phyloP scores from a whole-genome alignment of 1,140 invertebrate species.

The Oryctes rhinoceros region DNA sequence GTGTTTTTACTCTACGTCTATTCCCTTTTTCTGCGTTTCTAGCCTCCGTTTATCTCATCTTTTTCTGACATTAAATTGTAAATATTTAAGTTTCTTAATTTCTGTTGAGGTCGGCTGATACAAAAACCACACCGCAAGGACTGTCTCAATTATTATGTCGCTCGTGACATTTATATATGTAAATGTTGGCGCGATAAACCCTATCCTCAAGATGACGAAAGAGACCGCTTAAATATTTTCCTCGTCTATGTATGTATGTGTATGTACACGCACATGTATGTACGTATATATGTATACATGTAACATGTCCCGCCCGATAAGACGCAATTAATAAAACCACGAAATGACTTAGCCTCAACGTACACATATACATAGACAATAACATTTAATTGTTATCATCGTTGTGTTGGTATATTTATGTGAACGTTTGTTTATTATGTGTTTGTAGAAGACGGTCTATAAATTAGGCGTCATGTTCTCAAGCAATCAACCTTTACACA shows the following conservation, averaged over 20 bases:
- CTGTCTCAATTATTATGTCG: not conserved
- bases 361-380: not conserved
- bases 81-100: not conserved
- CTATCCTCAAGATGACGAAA: slow-evolving; percentile 3
- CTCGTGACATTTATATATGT: slow-evolving; percentile 10
- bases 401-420: not conserved
- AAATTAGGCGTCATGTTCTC: not conserved
- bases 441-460: slow-evolving; percentile 12
- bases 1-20: too few relatives aligned
- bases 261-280: not conserved
- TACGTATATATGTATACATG: not conserved
- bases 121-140: not conserved
- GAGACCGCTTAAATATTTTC: not conserved
- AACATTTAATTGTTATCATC: slow-evolving; percentile 16
- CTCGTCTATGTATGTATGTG: not conserved
- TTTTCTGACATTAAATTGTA: not conserved
- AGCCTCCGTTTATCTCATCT: too few relatives aligned
- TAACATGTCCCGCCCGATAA: not conserved
- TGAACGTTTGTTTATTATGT: not conserved
- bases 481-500: slow-evolving; percentile 40
- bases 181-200: not conserved
- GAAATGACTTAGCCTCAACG: not conserved
- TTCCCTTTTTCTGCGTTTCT: too few relatives aligned
- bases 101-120: not conserved
- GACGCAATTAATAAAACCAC: slow-evolving; percentile 26